Evolutionary conservation across 2,113 vertebrate species (phyloP).

Genomic region (Anthoscopus minutus): DNA sequence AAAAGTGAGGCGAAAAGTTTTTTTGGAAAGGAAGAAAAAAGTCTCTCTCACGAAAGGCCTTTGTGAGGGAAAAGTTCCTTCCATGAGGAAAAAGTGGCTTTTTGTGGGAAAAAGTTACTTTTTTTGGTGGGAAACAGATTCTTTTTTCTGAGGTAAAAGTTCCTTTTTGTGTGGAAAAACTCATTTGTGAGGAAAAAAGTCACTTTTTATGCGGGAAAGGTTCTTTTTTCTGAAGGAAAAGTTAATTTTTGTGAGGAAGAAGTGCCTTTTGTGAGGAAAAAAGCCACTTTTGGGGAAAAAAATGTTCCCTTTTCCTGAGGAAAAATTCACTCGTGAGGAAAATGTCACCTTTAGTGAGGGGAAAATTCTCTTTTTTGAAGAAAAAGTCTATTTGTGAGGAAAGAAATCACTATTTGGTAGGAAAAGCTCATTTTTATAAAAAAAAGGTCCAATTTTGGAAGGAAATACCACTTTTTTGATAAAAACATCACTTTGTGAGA

Average conservation of each 20-base stretch:
- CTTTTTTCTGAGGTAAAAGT: not conserved
- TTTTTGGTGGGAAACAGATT: no score
- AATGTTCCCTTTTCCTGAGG: no score
- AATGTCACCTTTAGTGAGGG: not conserved
- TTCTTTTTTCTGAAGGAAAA: not conserved
- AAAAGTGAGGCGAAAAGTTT: not conserved
- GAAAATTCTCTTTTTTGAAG: not conserved
- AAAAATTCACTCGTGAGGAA: not conserved
- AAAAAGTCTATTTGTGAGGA: not conserved
- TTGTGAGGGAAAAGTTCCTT: not conserved
- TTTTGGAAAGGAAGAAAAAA: not conserved
- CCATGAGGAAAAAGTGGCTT: no score
- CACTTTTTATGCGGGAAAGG: not conserved
- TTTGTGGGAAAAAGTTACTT: no score
- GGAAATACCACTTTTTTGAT: not conserved
- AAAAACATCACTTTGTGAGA: not conserved
- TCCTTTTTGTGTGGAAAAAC: not conserved
- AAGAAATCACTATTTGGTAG: not conserved
- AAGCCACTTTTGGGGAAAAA: no score
- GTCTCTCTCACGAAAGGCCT: no score
- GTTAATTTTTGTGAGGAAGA: not conserved
- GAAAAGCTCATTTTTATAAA: not conserved
- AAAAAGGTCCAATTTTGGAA: not conserved
- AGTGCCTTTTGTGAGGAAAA: not conserved
- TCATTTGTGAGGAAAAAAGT: rapidly evolving